A percentile compares a stretch with the other conserved stretches of the same genome.
These are phyloP conservation scores for Phortica magna DNA, from an alignment of 2,888 invertebrate species.

Conservation along the genomic window DNA sequence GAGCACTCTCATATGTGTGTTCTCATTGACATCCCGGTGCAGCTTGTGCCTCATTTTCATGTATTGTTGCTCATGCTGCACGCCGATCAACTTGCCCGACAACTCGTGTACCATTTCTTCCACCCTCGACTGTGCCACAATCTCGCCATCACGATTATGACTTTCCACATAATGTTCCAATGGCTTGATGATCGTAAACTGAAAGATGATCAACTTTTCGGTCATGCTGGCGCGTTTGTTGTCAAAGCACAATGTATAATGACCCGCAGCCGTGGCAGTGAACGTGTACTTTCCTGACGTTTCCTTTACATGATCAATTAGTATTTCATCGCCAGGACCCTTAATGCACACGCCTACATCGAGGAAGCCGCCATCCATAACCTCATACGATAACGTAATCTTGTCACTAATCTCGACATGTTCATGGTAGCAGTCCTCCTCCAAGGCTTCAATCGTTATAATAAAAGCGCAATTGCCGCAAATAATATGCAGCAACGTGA, in stretches of 20 bases:
- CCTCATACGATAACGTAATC: slow-evolving; percentile 57
- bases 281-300: slow-evolving; percentile 57
- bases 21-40: slow-evolving; percentile 52
- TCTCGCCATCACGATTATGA: slow-evolving; percentile 47
- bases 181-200: slow-evolving; percentile 49
- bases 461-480: slow-evolving; percentile 40
- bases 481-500: neutral
- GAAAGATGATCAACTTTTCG: slow-evolving; percentile 62
- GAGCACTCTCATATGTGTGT: slow-evolving; percentile 54
- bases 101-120: slow-evolving; percentile 52
- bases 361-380: slow-evolving; percentile 63
- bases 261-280: slow-evolving; percentile 46
- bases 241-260: slow-evolving; percentile 55
- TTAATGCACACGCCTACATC: slow-evolving; percentile 52
- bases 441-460: slow-evolving; percentile 61
- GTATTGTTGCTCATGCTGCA: slow-evolving; percentile 60
- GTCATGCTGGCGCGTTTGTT: slow-evolving; percentile 56
- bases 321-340: slow-evolving; percentile 44
- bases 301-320: slow-evolving; percentile 47
- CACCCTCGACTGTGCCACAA: slow-evolving; percentile 53
- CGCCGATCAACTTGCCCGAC: slow-evolving; percentile 44
- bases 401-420: slow-evolving; percentile 47
- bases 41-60: slow-evolving; percentile 60
- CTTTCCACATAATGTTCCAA: slow-evolving; percentile 48
- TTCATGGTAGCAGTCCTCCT: slow-evolving; percentile 58